Percentiles rank a stretch among this genome's conserved stretches.
Conservation (phyloP, 2,888 invertebrate species). For the Lamproptera curius region DNA sequence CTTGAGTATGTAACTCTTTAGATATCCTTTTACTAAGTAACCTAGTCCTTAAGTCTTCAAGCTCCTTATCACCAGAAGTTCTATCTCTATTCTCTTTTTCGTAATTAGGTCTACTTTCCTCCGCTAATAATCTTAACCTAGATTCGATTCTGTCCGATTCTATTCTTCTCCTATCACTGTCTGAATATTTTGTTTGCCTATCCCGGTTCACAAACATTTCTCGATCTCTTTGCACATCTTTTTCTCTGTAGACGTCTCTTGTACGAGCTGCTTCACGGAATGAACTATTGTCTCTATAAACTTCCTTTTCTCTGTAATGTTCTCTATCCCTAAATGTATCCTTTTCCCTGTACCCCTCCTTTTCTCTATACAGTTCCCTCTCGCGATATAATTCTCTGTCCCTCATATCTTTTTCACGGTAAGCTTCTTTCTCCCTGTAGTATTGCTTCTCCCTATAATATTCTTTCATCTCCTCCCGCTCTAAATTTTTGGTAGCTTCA, state of each 20-base stretch:
- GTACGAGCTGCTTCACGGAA: slow-evolving; percentile 49
- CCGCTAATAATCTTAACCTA: slow-evolving; percentile 56
- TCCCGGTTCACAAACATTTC: slow-evolving; percentile 56
- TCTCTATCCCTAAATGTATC: slow-evolving; percentile 66
- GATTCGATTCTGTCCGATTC: slow-evolving; percentile 64
- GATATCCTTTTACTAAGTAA: slow-evolving; percentile 83
- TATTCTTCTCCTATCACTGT: slow-evolving; percentile 54
- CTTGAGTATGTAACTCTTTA: slow-evolving; percentile 79
- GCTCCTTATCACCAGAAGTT: slow-evolving; percentile 77
- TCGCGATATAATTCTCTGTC: slow-evolving; percentile 59
- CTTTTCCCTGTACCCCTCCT: slow-evolving; percentile 60
- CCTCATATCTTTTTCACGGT: slow-evolving; percentile 37
- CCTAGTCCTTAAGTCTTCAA: slow-evolving; percentile 87
- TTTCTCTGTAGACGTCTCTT: slow-evolving; percentile 37
- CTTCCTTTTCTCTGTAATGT: slow-evolving; percentile 55
- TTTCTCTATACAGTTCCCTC: slow-evolving; percentile 56
- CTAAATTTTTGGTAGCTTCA: slow-evolving; percentile 50
- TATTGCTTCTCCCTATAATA: slow-evolving; percentile 70
- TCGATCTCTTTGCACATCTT: slow-evolving; percentile 53
- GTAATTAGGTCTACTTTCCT: slow-evolving; percentile 57
- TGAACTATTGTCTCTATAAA: slow-evolving; percentile 50
- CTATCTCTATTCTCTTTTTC: slow-evolving; percentile 72
- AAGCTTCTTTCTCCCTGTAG: slow-evolving; percentile 54
- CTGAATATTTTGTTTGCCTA: slow-evolving; percentile 58
- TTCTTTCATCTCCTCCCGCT: slow-evolving; percentile 69